phyloP scores from a whole-genome alignment of 2,888 invertebrate species.

The Mesodorylaimus sp. region DNA sequence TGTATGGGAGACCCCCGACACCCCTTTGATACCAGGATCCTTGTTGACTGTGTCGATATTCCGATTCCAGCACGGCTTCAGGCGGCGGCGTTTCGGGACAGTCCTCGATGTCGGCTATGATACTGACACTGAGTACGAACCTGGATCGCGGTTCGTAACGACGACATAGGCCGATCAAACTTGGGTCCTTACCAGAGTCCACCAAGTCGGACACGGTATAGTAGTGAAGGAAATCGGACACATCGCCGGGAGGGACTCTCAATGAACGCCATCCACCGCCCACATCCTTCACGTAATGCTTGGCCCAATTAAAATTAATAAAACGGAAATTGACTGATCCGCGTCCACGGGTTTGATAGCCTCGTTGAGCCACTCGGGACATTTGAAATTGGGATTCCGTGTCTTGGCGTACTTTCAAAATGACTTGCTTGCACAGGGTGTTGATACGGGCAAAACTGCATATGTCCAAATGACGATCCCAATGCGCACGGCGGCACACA shows the following conservation, averaged over 20 bases:
- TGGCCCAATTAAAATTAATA: conserved; percentile 31
- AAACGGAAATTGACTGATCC: conserved; percentile 82
- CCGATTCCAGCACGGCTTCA: too few species aligned
- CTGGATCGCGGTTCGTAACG: conserved; percentile 75
- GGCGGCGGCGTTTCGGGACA: conserved; percentile 25
- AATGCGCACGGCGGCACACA: conserved; percentile 70
- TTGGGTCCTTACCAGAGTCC: conserved; percentile 23
- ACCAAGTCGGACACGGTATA: conserved; percentile 20
- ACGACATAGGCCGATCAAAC: conserved; percentile 47
- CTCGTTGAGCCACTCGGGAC: conserved; percentile 61
- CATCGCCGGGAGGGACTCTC: conserved; percentile 43
- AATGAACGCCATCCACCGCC: conserved; percentile 50
- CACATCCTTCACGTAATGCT: conserved; percentile 62
- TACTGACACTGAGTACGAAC: conserved; percentile 48
- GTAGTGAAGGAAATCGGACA: conserved; percentile 32
- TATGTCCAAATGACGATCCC: conserved; percentile 67
- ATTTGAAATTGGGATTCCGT: conserved; percentile 42
- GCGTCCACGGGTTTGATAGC: conserved; percentile 61
- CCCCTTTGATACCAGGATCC: too few species aligned
- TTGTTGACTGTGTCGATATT: too few species aligned
- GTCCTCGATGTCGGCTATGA: conserved; percentile 30
- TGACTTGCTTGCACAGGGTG: conserved; percentile 53
- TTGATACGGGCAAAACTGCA: conserved; percentile 78
- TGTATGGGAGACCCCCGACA: too few species aligned
- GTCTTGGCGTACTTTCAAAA: conserved; percentile 34